These are phyloP conservation scores for Halcyon smyrnensis DNA, from an alignment of 2,797 vertebrate genomes.

Conservation along the genomic window DNA sequence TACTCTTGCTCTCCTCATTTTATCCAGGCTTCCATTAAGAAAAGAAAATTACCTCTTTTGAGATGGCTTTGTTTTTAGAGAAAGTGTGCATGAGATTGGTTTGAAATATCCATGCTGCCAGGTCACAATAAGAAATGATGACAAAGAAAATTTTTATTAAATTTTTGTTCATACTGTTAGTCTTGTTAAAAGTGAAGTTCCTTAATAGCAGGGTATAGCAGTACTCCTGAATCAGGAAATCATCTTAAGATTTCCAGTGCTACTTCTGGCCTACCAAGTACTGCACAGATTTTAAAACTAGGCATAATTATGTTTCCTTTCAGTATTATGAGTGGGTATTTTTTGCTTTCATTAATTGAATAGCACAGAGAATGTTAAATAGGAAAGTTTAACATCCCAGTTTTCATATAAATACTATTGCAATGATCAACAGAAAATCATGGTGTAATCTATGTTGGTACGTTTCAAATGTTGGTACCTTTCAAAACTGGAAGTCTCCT, in stretches of 20 bases:
- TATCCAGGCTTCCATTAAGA: neutral
- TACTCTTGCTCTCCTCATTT: neutral
- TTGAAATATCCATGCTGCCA: neutral
- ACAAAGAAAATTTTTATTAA: neutral
- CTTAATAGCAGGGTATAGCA: neutral
- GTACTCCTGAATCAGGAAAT: neutral
- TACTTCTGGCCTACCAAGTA: neutral
- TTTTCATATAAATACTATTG: neutral
- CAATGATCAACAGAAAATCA: fast-evolving
- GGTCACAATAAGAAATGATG: neutral
- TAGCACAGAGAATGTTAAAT: neutral
- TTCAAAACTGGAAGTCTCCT: neutral
- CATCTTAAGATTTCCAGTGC: neutral
- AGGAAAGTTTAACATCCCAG: neutral
- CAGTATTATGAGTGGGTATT: neutral
- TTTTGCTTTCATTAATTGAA: neutral
- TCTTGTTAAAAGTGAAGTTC: neutral
- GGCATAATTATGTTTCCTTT: neutral
- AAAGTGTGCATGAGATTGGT: neutral
- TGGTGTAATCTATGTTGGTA: too few species aligned
- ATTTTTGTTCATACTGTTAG: neutral
- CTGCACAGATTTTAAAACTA: neutral
- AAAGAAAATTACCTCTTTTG: neutral
- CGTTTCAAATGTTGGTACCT: neutral
- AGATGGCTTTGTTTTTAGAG: neutral